These are phyloP conservation scores for Macaca nemestrina DNA, from an alignment of 2,113 vertebrate species.

Conservation along the genomic window DNA sequence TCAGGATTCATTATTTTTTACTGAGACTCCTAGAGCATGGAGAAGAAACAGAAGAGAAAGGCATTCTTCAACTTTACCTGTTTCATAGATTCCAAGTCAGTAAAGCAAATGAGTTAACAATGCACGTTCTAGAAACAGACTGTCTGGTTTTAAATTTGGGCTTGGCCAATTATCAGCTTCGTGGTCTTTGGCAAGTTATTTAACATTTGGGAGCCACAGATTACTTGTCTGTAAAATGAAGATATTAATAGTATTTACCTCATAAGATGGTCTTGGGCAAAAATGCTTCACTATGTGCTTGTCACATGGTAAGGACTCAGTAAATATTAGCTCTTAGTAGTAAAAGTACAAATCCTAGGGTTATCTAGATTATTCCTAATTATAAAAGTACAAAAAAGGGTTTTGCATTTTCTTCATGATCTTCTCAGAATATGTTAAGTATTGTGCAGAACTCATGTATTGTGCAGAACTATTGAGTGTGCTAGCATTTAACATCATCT, in stretches of 20 bases:
- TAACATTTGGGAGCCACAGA: not conserved
- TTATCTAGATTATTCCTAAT: not conserved
- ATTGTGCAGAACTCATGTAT: not conserved
- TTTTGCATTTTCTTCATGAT: not conserved
- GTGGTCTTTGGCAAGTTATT: not conserved
- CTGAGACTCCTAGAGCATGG: not conserved
- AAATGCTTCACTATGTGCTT: not conserved
- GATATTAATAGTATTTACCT: not conserved
- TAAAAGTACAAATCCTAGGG: not conserved
- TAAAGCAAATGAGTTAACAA: not conserved
- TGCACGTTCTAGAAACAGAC: not conserved
- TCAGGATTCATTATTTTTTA: not conserved
- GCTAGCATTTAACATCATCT: conserved; percentile 9
- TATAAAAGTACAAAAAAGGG: not conserved
- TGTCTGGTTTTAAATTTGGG: not conserved
- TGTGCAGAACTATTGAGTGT: not conserved
- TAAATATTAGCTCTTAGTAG: not conserved
- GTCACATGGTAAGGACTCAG: not conserved
- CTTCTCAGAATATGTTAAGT: not conserved
- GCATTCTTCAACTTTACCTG: not conserved
- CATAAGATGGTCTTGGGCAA: not conserved
- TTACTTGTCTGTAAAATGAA: not conserved
- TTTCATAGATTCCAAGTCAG: not conserved
- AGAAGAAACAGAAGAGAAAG: conserved; percentile 32
- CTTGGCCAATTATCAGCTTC: not conserved